Evolutionary conservation across 2,888 invertebrate species (phyloP), one percentile per base, ranked within the genome.

Genomic region (Petrolisthes cinctipes): DNA sequence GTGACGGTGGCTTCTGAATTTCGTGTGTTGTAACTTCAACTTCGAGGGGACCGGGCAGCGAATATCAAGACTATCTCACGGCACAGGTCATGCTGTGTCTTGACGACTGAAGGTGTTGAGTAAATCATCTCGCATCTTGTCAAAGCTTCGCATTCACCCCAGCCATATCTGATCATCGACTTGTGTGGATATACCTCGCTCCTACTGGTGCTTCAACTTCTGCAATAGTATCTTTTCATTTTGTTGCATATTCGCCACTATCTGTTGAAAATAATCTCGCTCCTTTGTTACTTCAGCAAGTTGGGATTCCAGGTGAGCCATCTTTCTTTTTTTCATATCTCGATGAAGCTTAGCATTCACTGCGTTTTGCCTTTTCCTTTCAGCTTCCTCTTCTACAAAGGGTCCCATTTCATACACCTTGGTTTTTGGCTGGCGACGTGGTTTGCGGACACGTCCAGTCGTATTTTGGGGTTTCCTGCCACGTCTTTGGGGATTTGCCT

Each of bases 321-420:
- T 61, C 17, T 6, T 20, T 2, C 20, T 9, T 61, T 81, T 81
- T 5, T 20, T 23, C 11, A 23, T 20, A 11, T 81, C 81, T 4
- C 81, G 57, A 51, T 81, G 81, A 9, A 9, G 23, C 61, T 81
- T 81, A 37, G 81, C 81, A 17, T 81, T 81, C 20, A 81, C 1
- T 5, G 81, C 81, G 56, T 81, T 81, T 61, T 61, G 57, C 56
- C 81, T 57, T 61, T 81, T 81, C 81, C 61, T 81, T 37, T 81
- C 81, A 23, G 5, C 23, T 7, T 20, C 37, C 11, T 57, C 61
- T 14, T 81, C 81, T 20, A 4, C 14, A 57, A 81, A 37, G 61
- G 81, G 81, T 0, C 7, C 53, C 81, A 81, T 81, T 51, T 81
- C 66, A n/a, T 81, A 81, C 14, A 81, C 81, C 11, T 81, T 81